Base-by-base conservation (phyloP, 2,888 invertebrate species). In the Isotomurus palustris region DNA sequence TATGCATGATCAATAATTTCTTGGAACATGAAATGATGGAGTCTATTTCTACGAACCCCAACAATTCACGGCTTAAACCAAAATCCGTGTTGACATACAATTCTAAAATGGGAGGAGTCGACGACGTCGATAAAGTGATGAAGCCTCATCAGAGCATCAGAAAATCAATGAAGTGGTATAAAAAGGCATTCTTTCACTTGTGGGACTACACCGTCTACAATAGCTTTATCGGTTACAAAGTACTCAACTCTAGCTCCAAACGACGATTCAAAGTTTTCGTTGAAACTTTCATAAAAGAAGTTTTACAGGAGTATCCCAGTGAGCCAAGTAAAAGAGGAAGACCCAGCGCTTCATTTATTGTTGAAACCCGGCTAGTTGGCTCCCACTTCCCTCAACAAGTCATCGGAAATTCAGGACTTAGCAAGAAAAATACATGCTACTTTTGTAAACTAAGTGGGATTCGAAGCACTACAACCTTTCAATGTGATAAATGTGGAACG, bases 121-220 rank as follows among this genome's bases (percentile, higher is more conserved):
- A 64, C 35, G 48, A 45, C 2, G 24, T 32, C 4, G 64, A 64
- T 19, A 44, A 29, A 21, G 44, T 45, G 21, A 22, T 58, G 4
- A 28, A 41, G 3, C 35, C 55, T 2, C 51, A 56, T 14, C 12
- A 35, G n/a, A 12, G 17, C 3, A 24, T 36, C 21, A 43, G 61
- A 8, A 64, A 64, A 48, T 27, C 54, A 1, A 35, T 44, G 6
- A 64, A 64, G 29, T 65, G 65, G 65, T 65, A 62, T 36, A 54
- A 45, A 41, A 65, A 65, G 53, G 35, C 60, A 3, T 53, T 47
- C 21, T 62, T 60, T 35, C 41, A 65, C 24, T 22, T 62, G 0
- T 35, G 59, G 6, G 49, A 54, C 27, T 4, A 57, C 4, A 53
- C 54, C 0, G n/a, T 62, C 1, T 62, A 51, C 43, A 62, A 64